Conservation (phyloP, 2,113 vertebrate species). For the Psilopogon haemacephalus region DNA sequence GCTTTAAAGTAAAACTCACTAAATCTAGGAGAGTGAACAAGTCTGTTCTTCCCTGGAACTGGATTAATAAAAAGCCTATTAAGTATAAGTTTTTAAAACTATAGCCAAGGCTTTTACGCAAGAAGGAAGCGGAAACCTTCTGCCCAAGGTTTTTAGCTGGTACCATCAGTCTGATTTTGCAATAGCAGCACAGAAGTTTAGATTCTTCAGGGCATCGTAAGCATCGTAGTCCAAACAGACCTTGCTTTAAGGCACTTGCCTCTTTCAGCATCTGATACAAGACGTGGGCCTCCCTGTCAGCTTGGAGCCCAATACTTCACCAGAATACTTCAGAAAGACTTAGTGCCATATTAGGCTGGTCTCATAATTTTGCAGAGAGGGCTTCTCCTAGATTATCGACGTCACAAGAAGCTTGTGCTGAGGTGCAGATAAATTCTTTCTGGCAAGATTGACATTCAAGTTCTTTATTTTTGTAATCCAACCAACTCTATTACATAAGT, state of each 20-base stretch:
- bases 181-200: background rate
- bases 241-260: background rate
- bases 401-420: background rate
- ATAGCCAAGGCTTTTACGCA: background rate
- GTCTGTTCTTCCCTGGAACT: background rate
- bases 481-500: background rate
- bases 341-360: background rate
- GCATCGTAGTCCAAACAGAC: background rate
- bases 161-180: background rate
- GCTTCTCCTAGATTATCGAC: background rate
- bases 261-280: background rate
- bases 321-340: background rate
- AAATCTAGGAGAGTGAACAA: background rate
- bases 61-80: background rate
- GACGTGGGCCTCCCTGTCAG: background rate
- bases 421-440: background rate
- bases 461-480: background rate
- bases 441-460: background rate
- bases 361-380: background rate
- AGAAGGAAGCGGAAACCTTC: background rate
- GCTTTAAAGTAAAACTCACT: background rate
- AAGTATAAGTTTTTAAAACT: background rate
- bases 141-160: conserved; percentile 22
- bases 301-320: background rate
- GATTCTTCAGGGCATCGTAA: background rate